Percentiles rank a stretch among this genome's conserved stretches.
These are phyloP conservation scores for Sander vitreus DNA, from an alignment of 2,113 vertebrate genomes.

Conservation along the genomic window DNA sequence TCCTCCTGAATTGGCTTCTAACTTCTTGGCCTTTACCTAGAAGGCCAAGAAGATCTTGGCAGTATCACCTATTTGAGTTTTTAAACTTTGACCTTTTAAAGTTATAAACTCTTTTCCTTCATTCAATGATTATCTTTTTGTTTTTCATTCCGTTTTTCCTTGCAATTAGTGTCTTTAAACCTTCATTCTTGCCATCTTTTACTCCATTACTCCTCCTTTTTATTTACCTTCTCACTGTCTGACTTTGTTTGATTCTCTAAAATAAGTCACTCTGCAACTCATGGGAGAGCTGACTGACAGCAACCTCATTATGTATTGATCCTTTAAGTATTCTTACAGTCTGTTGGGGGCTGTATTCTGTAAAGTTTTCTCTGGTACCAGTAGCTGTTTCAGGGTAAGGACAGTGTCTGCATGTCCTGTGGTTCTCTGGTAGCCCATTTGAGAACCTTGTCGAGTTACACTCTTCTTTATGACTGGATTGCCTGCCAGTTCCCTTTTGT, in stretches of 20 bases:
- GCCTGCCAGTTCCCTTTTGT: conserved; percentile 61
- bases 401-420: conserved; percentile 76
- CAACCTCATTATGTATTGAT: conserved; percentile 73
- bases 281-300: conserved; percentile 82
- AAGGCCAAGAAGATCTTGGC: too few species aligned
- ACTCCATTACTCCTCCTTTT: background rate
- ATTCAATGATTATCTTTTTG: background rate
- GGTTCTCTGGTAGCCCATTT: conserved; percentile 79
- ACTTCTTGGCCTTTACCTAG: background rate
- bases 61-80: conserved; percentile 70
- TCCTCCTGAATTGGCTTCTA: conserved; percentile 27
- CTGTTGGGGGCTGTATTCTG: conserved; percentile 67
- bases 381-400: conserved; percentile 61
- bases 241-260: conserved; percentile 44
- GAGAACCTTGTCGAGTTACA: conserved; percentile 76
- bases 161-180: conserved; percentile 9
- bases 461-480: conserved; percentile 65
- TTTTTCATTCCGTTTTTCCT: conserved; percentile 10
- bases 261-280: conserved; percentile 84
- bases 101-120: background rate
- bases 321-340: conserved; percentile 78
- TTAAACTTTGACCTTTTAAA: conserved; percentile 3
- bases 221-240: background rate
- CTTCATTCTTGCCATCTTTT: conserved; percentile 3
- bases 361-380: conserved; percentile 27